Base-by-base conservation (phyloP, 2,113 vertebrate genomes). In the Gasterosteus nipponicus region DNA sequence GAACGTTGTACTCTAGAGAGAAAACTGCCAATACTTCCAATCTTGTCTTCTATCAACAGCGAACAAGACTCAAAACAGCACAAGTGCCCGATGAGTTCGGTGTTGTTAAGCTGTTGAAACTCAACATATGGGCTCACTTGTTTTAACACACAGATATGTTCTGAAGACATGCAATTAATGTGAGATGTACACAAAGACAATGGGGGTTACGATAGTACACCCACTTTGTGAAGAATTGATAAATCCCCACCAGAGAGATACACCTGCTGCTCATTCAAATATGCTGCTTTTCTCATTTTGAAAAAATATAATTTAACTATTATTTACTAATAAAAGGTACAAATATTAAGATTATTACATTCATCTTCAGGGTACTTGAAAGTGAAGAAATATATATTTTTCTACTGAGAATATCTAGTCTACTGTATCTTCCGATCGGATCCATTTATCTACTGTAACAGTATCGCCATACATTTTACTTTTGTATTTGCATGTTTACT, bases 261-360 rank as follows among this genome's bases (percentile, higher is more conserved):
- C 49, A 61, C 75, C 63, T 41, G 85, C 87, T 87, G 88, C 80
- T 64, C 56, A 74, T 79, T 70, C 82, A 86, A 80, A 83, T 80
- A 67, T 82, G 90, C 88, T 91, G 90, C 88, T 87, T 83, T 83
- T 85, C 53, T 76, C 56, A 77, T 77, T 80, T 81, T 78, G 73
- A 75, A 72, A 60, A 71, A 72, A 70, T 46, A 69, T 72, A 58
- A 89, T 73, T 89, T 80, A 80, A 90, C 73, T 81, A 75, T 81
- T 77, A 81, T 89, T 89, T 78, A 80, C 85, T 78, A 78, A 86
- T 88, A 77, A 87, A 85, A 63, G 51, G 12, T 56, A 80, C 49
- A 83, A 78, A 56, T 18, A 75, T 1, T 51, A 57, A 77, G 35
- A 76, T 57, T 67, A 63, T 78, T 58, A 61, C 42, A 68, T 76